Evolutionary conservation across 92 coral and sea anemone species (phyloP).

Genomic region (Pocillopora meandrina): DNA sequence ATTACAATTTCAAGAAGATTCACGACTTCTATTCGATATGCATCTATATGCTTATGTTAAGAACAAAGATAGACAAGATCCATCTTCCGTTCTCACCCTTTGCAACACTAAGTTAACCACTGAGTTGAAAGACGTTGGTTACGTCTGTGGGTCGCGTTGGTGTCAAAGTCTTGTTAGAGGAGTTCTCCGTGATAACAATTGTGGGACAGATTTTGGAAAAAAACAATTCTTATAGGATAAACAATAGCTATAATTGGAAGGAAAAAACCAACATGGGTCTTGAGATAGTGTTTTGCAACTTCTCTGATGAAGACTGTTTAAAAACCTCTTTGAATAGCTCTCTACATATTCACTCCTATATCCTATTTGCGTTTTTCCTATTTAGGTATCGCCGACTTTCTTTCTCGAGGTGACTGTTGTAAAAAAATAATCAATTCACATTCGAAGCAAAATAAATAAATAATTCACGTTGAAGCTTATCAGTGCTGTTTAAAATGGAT

Average conservation of each 20-base stretch:
- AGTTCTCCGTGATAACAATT: conserved; percentile 27
- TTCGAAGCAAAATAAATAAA: neutral
- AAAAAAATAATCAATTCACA: neutral
- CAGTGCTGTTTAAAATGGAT: conserved; percentile 41
- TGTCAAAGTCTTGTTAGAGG: no score
- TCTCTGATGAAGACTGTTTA: no score
- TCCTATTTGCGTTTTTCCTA: no score
- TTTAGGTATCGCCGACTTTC: neutral
- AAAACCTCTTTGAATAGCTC: no score
- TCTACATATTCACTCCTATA: no score
- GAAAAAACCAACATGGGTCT: neutral
- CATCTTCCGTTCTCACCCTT: conserved; percentile 31
- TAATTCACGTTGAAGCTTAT: conserved; percentile 62
- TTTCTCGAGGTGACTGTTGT: neutral
- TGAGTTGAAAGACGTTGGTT: conserved; percentile 10
- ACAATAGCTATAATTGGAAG: conserved; percentile 14
- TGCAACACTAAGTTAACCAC: neutral
- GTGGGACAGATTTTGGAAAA: conserved; percentile 2
- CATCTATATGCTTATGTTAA: no score
- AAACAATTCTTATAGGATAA: conserved; percentile 19
- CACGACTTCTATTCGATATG: no score
- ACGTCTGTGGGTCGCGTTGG: no score
- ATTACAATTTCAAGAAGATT: no score
- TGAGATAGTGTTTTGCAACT: no score
- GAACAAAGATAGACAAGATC: conserved; percentile 46